Evolutionary conservation across 2,888 invertebrate species (phyloP), one percentile per base, ranked within the genome.

Genomic region (Gandaritis pyraliata): DNA sequence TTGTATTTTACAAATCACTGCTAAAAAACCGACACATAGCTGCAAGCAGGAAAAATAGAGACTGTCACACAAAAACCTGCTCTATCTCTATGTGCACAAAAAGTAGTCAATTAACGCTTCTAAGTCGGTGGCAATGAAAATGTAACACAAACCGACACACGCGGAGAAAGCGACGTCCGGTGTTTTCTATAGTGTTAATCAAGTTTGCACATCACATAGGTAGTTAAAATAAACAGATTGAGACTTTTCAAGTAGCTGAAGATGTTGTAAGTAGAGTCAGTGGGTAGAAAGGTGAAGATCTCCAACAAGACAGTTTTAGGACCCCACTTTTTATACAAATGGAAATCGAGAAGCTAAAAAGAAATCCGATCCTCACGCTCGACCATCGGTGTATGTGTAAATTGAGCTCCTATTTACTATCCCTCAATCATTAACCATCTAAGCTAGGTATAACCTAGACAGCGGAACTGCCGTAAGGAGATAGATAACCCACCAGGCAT

Each of bases 111-210:
- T 58, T 63, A 63, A 58, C 64, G 45, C 64, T 56, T 51, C 54
- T n/a, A 52, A n/a, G 43, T 41, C 54, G 13, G 47, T 18, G 36
- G 38, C 57, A 39, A 53, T 50, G 58, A 52, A 61, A 65, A 65
- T 53, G 49, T 62, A 66, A 69, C 63, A 66, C 63, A 53, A 59
- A 52, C 56, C 53, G 54, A 66, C 61, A 63, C 53, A 53, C 56
- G 48, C 45, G 61, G 68, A 65, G 68, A 68, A 70, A 70, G 68
- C 68, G 50, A 52, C 65, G 46, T 61, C 55, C 57, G 61, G 59
- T 58, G 59, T 53, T 58, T 49, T 58, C 59, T 57, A 55, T 49
- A 54, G 51, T 51, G 63, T 51, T 58, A 50, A 57, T 51, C 56
- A 59, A 47, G 59, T 66, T 66, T 64, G 61, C 62, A 39, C 49